Base-by-base conservation (phyloP, 2,888 invertebrate species). In the Halictus quadricinctus region DNA sequence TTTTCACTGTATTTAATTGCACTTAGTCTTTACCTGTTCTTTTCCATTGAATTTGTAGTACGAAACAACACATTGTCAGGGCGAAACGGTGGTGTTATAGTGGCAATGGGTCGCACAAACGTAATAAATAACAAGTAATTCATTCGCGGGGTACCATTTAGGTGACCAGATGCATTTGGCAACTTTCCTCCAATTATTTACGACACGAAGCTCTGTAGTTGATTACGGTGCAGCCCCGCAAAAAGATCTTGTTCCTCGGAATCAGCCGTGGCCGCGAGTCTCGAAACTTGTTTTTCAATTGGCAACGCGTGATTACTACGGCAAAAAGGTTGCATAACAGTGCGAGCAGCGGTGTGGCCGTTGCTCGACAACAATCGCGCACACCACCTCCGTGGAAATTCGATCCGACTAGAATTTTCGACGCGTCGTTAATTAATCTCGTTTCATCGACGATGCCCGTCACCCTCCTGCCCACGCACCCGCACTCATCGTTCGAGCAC, bases 401-500 rank as follows among this genome's bases (percentile, higher is more conserved):
- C 84, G 78, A 84, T 69, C 77, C 66, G 66, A 64, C 75, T 80
- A 85, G 85, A 86, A 85, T 85, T 85, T 79, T 76, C 81, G 79
- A 13, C 81, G 87, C 83, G 58, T 69, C 83, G 86, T 83, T 87
- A 86, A 86, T 86, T 86, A 86, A 86, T 86, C 81, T 76, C 85
- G 86, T 86, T 86, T 77, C 81, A 66, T 78, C 76, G 81, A 72
- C 70, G 79, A 72, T 54, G 64, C 54, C 79, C 80, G 79, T 73
- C 60, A 29, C 69, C 70, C 54, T 43, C 36, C 29, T 1, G 12
- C 25, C 18, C 15, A 12, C 18, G 29, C 50, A n/a, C 36, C 41
- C 74, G 10, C 66, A 6, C 41, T 18, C 54, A 29, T 29, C 60
- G 25, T 15, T 10, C 25, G 10, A 58, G 58, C 58, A n/a, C 12